These are phyloP conservation scores for Charina bottae DNA, from an alignment of 2,113 vertebrate genomes.

Conservation along the genomic window DNA sequence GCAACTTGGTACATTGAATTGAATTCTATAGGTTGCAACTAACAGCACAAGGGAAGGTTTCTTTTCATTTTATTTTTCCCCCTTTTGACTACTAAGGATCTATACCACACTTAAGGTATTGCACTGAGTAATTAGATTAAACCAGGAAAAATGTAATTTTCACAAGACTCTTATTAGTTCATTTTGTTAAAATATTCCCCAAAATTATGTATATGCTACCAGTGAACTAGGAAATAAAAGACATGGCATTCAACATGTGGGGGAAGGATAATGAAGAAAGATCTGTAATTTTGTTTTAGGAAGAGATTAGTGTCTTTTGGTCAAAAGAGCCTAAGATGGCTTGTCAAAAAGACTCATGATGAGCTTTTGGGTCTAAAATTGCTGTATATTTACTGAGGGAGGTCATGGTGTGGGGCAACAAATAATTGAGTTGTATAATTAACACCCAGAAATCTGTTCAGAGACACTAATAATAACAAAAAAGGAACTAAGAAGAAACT, in stretches of 20 bases:
- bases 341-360: conserved; percentile 61
- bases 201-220: conserved; percentile 63
- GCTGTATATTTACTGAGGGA: conserved; percentile 57
- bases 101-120: conserved; percentile 52
- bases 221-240: conserved; percentile 56
- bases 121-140: conserved; percentile 61
- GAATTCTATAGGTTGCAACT: conserved; percentile 49
- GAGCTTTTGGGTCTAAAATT: conserved; percentile 61
- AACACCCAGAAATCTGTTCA: conserved; percentile 77
- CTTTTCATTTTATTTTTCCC: background rate
- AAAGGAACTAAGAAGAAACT: conserved; percentile 54
- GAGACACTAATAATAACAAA: conserved; percentile 67
- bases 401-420: conserved; percentile 61
- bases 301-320: conserved; percentile 58
- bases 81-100: conserved; percentile 43
- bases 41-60: conserved; percentile 25
- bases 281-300: conserved; percentile 33
- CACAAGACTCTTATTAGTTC: conserved; percentile 72
- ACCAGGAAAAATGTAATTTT: conserved; percentile 73
- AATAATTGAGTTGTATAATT: conserved; percentile 79
- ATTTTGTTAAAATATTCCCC: conserved; percentile 71
- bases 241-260: conserved; percentile 40
- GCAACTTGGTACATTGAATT: conserved; percentile 46
- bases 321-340: conserved; percentile 59
- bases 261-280: background rate